Base-by-base conservation (phyloP, 2,797 vertebrate species). In the Mallotus villosus region DNA sequence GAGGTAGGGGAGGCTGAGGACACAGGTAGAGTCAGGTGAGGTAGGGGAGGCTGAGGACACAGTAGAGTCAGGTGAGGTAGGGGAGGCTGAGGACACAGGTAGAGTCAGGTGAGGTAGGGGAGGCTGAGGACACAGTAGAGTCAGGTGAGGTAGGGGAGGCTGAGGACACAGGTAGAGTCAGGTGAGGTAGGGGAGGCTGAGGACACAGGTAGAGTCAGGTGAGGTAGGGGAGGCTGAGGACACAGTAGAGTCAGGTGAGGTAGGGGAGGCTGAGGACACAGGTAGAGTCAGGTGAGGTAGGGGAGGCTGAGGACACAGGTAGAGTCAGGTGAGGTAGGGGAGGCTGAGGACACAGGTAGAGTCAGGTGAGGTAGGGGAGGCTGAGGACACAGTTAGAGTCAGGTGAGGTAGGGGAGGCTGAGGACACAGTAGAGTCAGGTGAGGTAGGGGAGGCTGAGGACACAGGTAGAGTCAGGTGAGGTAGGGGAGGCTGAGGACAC, bases 371-470 rank as follows among this genome's bases (percentile, higher is more conserved):
- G 51, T n/a, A 53, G 27, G 27, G 5, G 4, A 9, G 3, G 27
- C 1, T 67, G 57, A 74, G 61, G 70, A 19, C n/a, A n/a, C n/a
- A n/a, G n/a, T n/a, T 67, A 71, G 61, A 3, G 61, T 4, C 24
- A 17, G 27, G 29, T 34, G 61, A 19, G 27, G 51, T n/a, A 53
- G 27, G 27, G 5, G 4, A 9, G 3, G 27, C 1, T 67, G 57
- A 74, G 61, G 70, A n/a, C n/a, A n/a, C n/a, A n/a, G n/a, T n/a
- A n/a, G n/a, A 65, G 73, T n/a, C 19, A 22, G 62, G 0, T 64
- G 63, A 2, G 34, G 34, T 17, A 16, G 17, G 17, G 4, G 19
- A 8, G 21, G 16, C 1, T 29, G 37, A n/a, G n/a, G n/a, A n/a
- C n/a, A n/a, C n/a, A n/a, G n/a, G n/a, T n/a, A n/a, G 61, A 3